Evolutionary conservation across 1,140 invertebrate species (phyloP), one percentile per base, ranked within the genome.

Genomic region (Eufriesea mexicana): DNA sequence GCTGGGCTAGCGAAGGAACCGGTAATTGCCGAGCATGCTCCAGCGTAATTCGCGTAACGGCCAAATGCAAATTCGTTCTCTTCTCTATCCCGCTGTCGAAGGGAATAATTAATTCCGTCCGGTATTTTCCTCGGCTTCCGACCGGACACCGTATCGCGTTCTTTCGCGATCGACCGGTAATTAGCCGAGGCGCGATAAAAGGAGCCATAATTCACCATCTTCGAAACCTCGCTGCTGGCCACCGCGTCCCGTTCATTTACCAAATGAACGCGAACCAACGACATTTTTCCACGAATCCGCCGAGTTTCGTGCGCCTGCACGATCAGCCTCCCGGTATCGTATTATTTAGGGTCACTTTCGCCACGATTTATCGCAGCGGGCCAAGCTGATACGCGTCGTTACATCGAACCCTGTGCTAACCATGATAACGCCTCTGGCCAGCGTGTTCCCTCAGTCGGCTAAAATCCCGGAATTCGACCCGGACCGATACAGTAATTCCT

Each of bases 241-340:
- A 8, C 12, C 12, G 5, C 14, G 51, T 35, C 51, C n/a, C n/a
- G 47, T 47, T 62, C 45, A 23, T 64, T 54, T 35, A 16, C 14
- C 8, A 4, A 49, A 62, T 42, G 45, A 62, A 66, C 57, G 59
- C 2, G 5, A 61, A 20, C 4, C 42, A 35, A 23, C 57, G 57
- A 76, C 61, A n/a, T 16, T 64, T 77, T 77, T 77, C 74, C 74
- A 66, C 45, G 74, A 77, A 77, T 77, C 16, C 25, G 25, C 5
- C 16, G 61, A 35, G 45, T 70, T 70, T 79, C 76, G 76, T 79
- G 76, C 42, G 23, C 0, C 7, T 20, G 23, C 14, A 51, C 76
- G 28, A 67, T 67, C 59, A 77, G 12, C 49, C 16, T 23, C 9
- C 23, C 35, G 28, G 28, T 25, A 70, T 79, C 42, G 42, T 64